Base-by-base conservation (phyloP, 2,888 invertebrate species). In the Catotricha subobsoleta region DNA sequence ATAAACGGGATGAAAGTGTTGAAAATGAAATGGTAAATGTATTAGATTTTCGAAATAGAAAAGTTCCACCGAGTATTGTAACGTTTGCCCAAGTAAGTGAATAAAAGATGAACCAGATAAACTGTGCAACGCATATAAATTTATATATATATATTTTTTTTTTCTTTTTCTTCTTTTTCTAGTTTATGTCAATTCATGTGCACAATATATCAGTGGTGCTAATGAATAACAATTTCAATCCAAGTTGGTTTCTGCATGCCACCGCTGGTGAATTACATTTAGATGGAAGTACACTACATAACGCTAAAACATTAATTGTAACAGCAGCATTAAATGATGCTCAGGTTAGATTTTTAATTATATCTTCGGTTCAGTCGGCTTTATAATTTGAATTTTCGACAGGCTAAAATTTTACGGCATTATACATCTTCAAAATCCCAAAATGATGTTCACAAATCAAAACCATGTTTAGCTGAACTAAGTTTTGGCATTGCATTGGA, bases 171-270 rank as follows among this genome's bases (percentile, higher is more conserved):
- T 34, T 39, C 28, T 31, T 21, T 40, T 47, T 57, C 30, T 58
- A 87, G 80, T 87, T 87, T 57, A 82, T 86, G 76, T 83, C 84
- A 10, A 72, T 87, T 16, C 82, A 84, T 54, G 70, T 87, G 41
- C 78, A 79, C 54, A 79, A 83, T 53, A 67, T 80, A 49, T 74
- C 73, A 6, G 67, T 71, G 25, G 69, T 72, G 55, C 64, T 74
- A 42, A 65, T 81, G 56, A 55, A 74, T 56, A 65, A 71, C 51
- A 60, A 59, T 44, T 67, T 71, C 43, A 73, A 72, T 37, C 74
- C 74, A 18, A 75, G 75, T 8, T 81, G 76, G 71, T 64, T 77
- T 19, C 63, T 80, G 3, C 78, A 79, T 51, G 75, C 76, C 3
- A 75, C 75, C 3, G 78, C 81, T 0, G 72, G 73, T 31, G 80